These are phyloP conservation scores for Tribolium madens DNA, from an alignment of 1,140 invertebrate species.

Conservation along the genomic window DNA sequence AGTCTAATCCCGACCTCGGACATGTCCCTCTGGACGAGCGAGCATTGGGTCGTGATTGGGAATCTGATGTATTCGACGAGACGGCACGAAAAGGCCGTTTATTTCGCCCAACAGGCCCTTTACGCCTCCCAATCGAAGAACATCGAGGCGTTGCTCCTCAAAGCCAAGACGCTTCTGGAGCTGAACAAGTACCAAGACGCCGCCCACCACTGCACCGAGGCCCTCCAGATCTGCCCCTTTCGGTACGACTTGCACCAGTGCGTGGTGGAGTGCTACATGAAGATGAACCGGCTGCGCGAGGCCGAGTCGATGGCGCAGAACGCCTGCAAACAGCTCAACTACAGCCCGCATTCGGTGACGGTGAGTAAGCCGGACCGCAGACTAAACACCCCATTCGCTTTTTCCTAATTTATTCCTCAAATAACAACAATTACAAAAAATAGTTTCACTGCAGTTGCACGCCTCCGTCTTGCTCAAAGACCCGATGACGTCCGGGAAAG, in stretches of 20 bases:
- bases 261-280: slow-evolving; percentile 78
- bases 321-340: slow-evolving; percentile 78
- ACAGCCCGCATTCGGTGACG: slow-evolving; percentile 77
- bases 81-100: slow-evolving; percentile 64
- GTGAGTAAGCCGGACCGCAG: slow-evolving; percentile 65
- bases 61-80: slow-evolving; percentile 60
- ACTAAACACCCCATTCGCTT: not conserved
- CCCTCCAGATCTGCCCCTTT: slow-evolving; percentile 71
- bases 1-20: slow-evolving; percentile 56
- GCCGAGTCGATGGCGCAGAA: slow-evolving; percentile 77
- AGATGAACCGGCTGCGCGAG: slow-evolving; percentile 75
- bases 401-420: slow-evolving; percentile 46
- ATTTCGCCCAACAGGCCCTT: slow-evolving; percentile 66
- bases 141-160: slow-evolving; percentile 80
- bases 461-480: slow-evolving; percentile 78
- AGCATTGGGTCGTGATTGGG: slow-evolving; percentile 63
- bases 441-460: slow-evolving; percentile 59
- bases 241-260: slow-evolving; percentile 78
- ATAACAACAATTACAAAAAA: slow-evolving; percentile 1
- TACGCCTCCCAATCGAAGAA: slow-evolving; percentile 63
- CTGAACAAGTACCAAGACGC: slow-evolving; percentile 81
- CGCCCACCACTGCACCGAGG: slow-evolving; percentile 78
- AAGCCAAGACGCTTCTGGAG: slow-evolving; percentile 78
- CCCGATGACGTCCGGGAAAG: slow-evolving; percentile 74
- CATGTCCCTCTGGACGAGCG: slow-evolving; percentile 56